Evolutionary conservation across 2,888 invertebrate species (phyloP), one percentile per base, ranked within the genome.

Genomic region (Phortica magna): DNA sequence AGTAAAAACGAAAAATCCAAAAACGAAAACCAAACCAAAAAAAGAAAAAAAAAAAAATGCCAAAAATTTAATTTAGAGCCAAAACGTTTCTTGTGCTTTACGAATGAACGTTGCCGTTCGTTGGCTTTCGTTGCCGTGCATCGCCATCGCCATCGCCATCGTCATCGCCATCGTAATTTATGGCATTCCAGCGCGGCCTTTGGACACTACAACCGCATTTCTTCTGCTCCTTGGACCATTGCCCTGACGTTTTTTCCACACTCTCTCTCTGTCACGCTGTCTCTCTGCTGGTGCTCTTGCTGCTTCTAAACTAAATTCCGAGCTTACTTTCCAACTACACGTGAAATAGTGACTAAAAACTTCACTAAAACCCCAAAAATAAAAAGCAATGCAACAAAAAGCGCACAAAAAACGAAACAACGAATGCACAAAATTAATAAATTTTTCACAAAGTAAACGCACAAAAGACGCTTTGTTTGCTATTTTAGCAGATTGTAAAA

Each of bases 181-280:
- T 87, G 88, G 88, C 86, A 87, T 87, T 87, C 86, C 89, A 84
- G 83, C 78, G 78, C 89, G 89, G 86, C 86, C 89, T 88, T 87
- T 88, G 86, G 85, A 88, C 88, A 88, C 88, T 87, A 84, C 84
- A 88, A 88, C 86, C 88, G 89, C 86, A 87, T 85, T 88, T 88
- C 87, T 87, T 86, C 78, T 82, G 74, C 79, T 80, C 78, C 81
- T 82, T 83, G 83, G 83, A 83, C 81, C 83, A 76, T 79, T 85
- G 84, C 88, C 87, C 87, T 83, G 83, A 65, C 65, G 31, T 31
- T 31, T 31, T 31, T 31, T 7, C 41, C 7, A 39, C 41, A 10
- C 12, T 39, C 1, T 14, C 65, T n/a, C 41, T 31, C 12, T 39
- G 14, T 14, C 65, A n/a, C n/a, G n/a, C n/a, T n/a, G n/a, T 19